Base-by-base conservation (phyloP, 2,113 vertebrate genomes). In the Ailuropoda melanoleuca region DNA sequence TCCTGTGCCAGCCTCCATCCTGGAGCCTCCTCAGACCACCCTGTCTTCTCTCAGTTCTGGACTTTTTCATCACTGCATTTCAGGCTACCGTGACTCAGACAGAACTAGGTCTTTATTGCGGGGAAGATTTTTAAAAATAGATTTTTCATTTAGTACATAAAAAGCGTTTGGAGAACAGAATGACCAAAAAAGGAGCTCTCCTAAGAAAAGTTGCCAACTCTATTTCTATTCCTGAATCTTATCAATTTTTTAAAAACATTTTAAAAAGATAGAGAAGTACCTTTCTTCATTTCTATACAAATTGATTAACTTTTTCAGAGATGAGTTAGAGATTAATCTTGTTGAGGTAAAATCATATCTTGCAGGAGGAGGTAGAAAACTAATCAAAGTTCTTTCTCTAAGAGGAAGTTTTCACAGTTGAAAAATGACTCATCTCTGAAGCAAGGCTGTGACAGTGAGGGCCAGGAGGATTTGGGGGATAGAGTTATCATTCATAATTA, bases 321-420 rank as follows among this genome's bases (percentile, higher is more conserved):
- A 85, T 81, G 87, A 92, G 68, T 95, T 96, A 88, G 88, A 84
- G 75, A 50, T 96, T 85, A 77, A 95, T 96, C 88, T 96, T 93
- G 53, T 94, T 88, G 94, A 93, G 92, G 90, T 92, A 60, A 72
- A 98, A 55, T 83, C 37, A 29, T 90, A 70, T 77, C 75, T 96
- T 93, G 39, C 56, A 96, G 60, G 46, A 93, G 4, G 50, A 95
- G 84, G 72, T 53, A 74, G 68, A 78, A 92, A 81, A 90, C 74
- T 74, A 97, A 94, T 92, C 80, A 62, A 83, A 89, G 82, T 86
- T 93, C 72, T 97, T 86, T 86, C 70, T 96, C 46, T 82, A 75
- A 95, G 68, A 95, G 88, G 91, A 97, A 97, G 62, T 92, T 81
- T 85, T 84, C 92, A 80, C 80, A 39, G 56, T 94, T 92, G 74